Base-by-base conservation (phyloP, 53 echinoderm and acorn worm species). In the Holothuria leucospilota region DNA sequence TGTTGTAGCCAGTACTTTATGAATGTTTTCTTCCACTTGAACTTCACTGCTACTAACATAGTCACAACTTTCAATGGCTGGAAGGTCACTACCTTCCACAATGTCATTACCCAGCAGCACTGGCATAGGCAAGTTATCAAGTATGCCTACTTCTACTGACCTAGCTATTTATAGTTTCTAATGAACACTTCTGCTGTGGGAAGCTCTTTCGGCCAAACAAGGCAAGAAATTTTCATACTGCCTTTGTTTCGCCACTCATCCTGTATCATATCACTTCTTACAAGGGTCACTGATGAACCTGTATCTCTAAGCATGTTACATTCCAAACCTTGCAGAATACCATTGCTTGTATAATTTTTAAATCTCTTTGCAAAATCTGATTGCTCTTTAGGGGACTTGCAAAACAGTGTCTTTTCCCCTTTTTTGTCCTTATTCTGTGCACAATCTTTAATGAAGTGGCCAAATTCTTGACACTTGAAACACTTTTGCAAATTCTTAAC, bases 101-200 rank as follows among this genome's bases (percentile, higher is more conserved):
- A 34, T 28, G 30, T 25, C 15, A 69, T 69, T 69, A 2, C 34
- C 34, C 49, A 49, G 49, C 49, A 49, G 30, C 69, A 69, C 69
- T 69, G 69, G 69, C 0, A 69, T 69, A 69, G 69, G 69, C 10
- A 69, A 29, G 28, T 69, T 38, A 13, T 69, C 69, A 69, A 69
- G 69, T 69, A 69, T 20, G 20, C 38, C 69, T 29, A 69, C 69
- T 69, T 69, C 69, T 29, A 29, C 69, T 11, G 15, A 29, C 30
- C 30, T 69, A 8, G 13, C 69, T 9, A 69, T 69, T 29, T 29
- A 23, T 68, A 8, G 29, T 69, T 69, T 39, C 30, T 8, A 20
- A 69, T 29, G 30, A 69, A 69, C 20, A 69, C 69, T 28, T 69
- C 30, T 15, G 27, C 69, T 28, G 69, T 69, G 30, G 69, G 38